Evolutionary conservation across 2,113 vertebrate species (phyloP), one percentile per base, ranked within the genome.

Genomic region (Coturnix japonica): DNA sequence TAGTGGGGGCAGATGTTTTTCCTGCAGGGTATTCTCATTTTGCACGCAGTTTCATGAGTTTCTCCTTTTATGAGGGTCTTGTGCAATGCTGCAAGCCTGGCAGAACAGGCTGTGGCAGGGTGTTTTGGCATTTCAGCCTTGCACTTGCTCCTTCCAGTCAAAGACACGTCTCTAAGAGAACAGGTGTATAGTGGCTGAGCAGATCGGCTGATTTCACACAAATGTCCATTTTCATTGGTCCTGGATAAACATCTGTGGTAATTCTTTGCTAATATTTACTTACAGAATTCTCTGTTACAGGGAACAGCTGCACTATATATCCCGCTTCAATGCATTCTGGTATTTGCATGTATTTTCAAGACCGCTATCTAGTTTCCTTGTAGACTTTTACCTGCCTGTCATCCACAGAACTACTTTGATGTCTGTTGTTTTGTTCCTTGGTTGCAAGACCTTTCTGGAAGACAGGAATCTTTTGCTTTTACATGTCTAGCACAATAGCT

Each of bases 261-360:
- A 70, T 82, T 80, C 8, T 87, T 57, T 59, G 67, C 71, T 85
- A 82, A 92, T 92, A 89, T 82, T 94, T 89, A 80, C 67, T 79
- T 46, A 90, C 43, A 89, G 22, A 56, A 3, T 65, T 85, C 37
- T 85, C 31, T 51, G 10, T 47, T 57, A 43, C n/a, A 51, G 4
- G 6, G 41, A 81, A 81, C 17, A 66, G 53, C 30, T 90, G 81
- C 30, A 31, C 20, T 92, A 22, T 14, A 93, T 17, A 94, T 54
- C n/a, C 66, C 81, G 63, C 33, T 92, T 51, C 70, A 35, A 84
- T 0, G 2, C 26, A 66, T 69, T 26, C 41, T 66, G 17, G 21
- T 9, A 25, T 67, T 69, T 70, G 33, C 8, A n/a, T 10, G 57
- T 88, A 4, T 51, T 75, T 81, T 41, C 13, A n/a, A 66, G 35